These are phyloP conservation scores for Lottia scabra DNA, from an alignment of 2,888 invertebrate species.

Conservation along the genomic window DNA sequence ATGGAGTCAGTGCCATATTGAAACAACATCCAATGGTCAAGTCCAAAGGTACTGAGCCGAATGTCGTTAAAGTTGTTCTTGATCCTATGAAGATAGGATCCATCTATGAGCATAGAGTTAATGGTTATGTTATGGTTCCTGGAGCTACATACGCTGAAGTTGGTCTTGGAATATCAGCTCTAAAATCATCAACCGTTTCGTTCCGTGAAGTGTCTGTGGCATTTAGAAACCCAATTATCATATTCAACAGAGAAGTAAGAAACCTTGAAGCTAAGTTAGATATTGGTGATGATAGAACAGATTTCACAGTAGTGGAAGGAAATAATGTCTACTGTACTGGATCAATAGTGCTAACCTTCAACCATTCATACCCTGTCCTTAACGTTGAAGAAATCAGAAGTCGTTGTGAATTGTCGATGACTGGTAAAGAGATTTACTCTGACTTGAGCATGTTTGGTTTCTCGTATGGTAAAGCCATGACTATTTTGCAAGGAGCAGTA, in stretches of 20 bases:
- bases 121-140: slow-evolving; percentile 17
- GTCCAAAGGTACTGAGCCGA: not conserved
- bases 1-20: not conserved
- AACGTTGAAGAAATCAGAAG: not conserved
- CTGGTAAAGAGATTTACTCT: slow-evolving; percentile 11
- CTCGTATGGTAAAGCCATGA: slow-evolving; percentile 14
- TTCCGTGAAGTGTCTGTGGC: too few species aligned
- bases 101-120: slow-evolving; percentile 21
- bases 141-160: slow-evolving; percentile 24
- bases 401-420: not conserved
- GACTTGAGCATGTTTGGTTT: slow-evolving; percentile 13
- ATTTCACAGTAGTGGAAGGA: not conserved
- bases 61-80: slow-evolving; percentile 13
- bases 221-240: too few species aligned
- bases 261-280: too few species aligned
- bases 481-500: slow-evolving; percentile 7
- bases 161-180: slow-evolving; percentile 7
- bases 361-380: not conserved
- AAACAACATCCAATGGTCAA: slow-evolving; percentile 8
- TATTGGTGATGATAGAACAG: too few species aligned
- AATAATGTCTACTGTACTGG: not conserved
- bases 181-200: not conserved
- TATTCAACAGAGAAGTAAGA: too few species aligned
- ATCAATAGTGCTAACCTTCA: not conserved
- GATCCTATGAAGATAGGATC: slow-evolving; percentile 3